Evolutionary conservation across 2,888 invertebrate genomes (phyloP), one percentile per base, ranked within the genome.

Genomic region (Eupithecia tripunctaria): DNA sequence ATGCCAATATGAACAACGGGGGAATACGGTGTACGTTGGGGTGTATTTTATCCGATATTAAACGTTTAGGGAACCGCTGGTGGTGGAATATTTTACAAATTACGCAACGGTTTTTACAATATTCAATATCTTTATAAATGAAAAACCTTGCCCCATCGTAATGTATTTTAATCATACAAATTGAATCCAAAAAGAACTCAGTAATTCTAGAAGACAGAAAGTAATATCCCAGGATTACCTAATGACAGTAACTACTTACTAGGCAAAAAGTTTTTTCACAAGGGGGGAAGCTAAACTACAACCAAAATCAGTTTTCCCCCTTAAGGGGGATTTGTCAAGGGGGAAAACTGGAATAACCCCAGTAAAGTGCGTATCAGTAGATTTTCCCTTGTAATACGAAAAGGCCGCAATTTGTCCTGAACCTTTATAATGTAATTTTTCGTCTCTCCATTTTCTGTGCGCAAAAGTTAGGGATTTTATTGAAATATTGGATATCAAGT

Each of bases 1-100:
- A 94, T 94, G 93, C 91, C 92, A 90, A 94, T 94, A 94, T 94
- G 94, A 94, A 93, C 93, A 92, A 91, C 94, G 92, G 91, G 92
- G 93, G 93, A 93, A 91, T 91, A 91, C 87, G 85, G 82, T 81
- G 86, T 85, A 90, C 92, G 90, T 86, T 86, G 88, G 90, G 90
- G 93, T 89, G 89, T 93, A 92, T 91, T 93, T 92, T 93, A 94
- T 92, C 91, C 93, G 89, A 94, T 94, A 94, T 94, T 94, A 94
- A 94, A 92, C 93, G 93, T 89, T 92, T 88, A 85, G 89, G 90
- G 91, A 88, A 87, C 91, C 85, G 85, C 86, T 86, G 85, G 86
- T 86, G 86, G 84, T 81, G 86, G 92, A 93, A 92, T 91, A 93
- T 92, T 92, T 91, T 91, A 91, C 88, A 90, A 91, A 92, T 91